Percentiles rank a stretch among this genome's conserved stretches.
Conservation (phyloP, 2,888 invertebrate genomes). For the Caenorhabditis sulstoni region DNA sequence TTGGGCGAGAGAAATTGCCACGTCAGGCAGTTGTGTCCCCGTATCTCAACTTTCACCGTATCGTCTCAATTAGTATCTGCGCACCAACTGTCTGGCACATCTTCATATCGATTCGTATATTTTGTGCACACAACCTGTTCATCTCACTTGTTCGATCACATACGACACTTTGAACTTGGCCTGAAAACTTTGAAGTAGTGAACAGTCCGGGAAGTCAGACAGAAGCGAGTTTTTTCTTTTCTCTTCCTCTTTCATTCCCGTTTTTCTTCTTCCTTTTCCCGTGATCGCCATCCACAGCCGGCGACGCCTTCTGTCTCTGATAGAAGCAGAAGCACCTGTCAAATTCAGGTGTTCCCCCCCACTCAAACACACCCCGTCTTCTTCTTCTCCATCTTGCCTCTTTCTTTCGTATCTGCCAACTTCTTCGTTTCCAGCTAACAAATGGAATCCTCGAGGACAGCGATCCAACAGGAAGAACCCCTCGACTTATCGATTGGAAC, state of each 20-base stretch:
- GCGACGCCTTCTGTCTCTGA: conserved; percentile 42
- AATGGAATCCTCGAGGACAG: conserved; percentile 35
- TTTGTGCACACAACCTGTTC: not conserved
- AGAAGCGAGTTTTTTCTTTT: not conserved
- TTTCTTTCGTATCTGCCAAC: not conserved
- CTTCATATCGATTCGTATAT: not conserved
- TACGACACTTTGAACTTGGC: too few species aligned
- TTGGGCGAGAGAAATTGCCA: not conserved
- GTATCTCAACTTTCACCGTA: too few species aligned
- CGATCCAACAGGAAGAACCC: conserved; percentile 42
- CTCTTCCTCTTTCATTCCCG: not conserved
- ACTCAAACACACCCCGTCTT: conserved; percentile 18
- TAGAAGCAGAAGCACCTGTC: conserved; percentile 65
- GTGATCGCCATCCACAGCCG: conserved; percentile 31
- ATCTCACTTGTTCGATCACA: too few species aligned
- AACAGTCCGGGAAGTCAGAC: not conserved
- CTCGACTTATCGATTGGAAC: conserved; percentile 46
- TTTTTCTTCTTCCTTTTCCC: conserved; percentile 5
- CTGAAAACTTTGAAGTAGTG: too few species aligned
- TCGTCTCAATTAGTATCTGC: too few species aligned
- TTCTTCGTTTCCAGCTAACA: not conserved
- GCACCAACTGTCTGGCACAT: too few species aligned
- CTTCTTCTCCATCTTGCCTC: conserved; percentile 18
- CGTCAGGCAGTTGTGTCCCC: too few species aligned
- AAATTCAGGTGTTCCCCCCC: conserved; percentile 59